Conservation (phyloP, 2,888 invertebrate genomes). For the Stictocephala bisonia region DNA sequence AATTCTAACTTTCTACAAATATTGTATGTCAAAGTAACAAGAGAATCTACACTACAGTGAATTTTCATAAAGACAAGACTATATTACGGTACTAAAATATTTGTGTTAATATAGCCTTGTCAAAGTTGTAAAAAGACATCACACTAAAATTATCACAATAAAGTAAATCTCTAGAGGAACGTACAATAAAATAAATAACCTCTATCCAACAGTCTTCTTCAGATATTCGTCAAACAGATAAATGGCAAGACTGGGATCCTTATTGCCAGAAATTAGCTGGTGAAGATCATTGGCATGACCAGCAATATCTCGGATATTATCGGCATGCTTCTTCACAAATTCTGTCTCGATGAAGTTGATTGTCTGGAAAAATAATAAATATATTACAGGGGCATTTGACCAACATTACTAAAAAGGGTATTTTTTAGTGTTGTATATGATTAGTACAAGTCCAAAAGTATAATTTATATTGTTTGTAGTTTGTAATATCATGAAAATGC, state of each 20-base stretch:
- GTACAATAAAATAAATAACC: no score
- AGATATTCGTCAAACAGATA: slow-evolving; percentile 81
- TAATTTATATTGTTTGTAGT: no score
- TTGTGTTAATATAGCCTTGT: no score
- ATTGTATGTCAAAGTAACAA: no score
- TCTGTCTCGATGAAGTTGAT: slow-evolving; percentile 82
- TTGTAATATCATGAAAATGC: no score
- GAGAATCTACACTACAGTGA: no score
- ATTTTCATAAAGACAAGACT: no score
- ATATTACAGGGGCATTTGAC: not conserved
- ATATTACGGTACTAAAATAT: no score
- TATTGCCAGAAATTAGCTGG: slow-evolving; percentile 69
- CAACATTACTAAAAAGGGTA: not conserved
- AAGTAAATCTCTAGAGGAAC: not conserved
- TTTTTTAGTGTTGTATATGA: not conserved
- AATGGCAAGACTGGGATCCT: slow-evolving; percentile 73
- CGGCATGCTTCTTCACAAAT: slow-evolving; percentile 77
- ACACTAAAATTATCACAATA: slow-evolving; percentile 34
- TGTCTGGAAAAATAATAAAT: slow-evolving; percentile 65
- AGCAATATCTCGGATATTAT: slow-evolving; percentile 75
- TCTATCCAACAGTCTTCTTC: slow-evolving; percentile 58
- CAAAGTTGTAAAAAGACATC: no score
- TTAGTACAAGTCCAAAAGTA: no score
- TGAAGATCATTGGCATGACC: slow-evolving; percentile 81
- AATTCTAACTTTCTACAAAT: no score